phyloP scores from a whole-genome alignment of 2,113 vertebrate species.

The Nematolebias whitei region DNA sequence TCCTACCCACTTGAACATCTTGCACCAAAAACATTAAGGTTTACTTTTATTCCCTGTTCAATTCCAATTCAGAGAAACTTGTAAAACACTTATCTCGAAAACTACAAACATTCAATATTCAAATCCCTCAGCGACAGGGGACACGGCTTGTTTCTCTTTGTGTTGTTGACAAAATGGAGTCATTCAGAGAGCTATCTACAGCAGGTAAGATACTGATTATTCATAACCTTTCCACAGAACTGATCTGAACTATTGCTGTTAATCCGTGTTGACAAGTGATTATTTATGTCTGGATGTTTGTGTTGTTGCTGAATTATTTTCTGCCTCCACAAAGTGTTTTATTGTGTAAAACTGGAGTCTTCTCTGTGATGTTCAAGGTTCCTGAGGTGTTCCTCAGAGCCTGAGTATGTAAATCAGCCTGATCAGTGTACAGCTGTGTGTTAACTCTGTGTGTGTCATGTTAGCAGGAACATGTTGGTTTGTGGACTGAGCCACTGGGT shows the following conservation, averaged over 20 bases:
- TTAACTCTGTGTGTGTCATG: slow-evolving; percentile 48
- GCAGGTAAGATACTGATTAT: neutral
- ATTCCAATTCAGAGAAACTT: too few species aligned
- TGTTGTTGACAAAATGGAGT: neutral
- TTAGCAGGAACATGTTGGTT: slow-evolving; percentile 50
- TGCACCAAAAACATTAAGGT: too few species aligned
- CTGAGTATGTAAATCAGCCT: slow-evolving; percentile 41
- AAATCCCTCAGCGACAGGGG: too few species aligned
- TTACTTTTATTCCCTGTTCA: too few species aligned
- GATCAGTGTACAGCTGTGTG: slow-evolving; percentile 53
- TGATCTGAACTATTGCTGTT: neutral
- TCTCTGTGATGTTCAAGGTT: slow-evolving; percentile 16
- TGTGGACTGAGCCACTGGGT: slow-evolving; percentile 21
- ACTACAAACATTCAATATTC: too few species aligned
- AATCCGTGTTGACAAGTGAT: too few species aligned
- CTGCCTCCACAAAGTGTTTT: slow-evolving; percentile 22
- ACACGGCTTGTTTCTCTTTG: too few species aligned
- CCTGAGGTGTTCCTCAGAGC: too few species aligned
- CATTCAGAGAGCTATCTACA: neutral
- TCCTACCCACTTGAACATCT: too few species aligned
- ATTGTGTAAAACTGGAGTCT: slow-evolving; percentile 30
- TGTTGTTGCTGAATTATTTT: slow-evolving; percentile 39
- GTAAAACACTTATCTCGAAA: too few species aligned
- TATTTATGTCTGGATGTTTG: slow-evolving; percentile 15
- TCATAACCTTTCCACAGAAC: neutral